Base-by-base conservation (phyloP, 2,797 vertebrate genomes). In the Glyptemys insculpta region DNA sequence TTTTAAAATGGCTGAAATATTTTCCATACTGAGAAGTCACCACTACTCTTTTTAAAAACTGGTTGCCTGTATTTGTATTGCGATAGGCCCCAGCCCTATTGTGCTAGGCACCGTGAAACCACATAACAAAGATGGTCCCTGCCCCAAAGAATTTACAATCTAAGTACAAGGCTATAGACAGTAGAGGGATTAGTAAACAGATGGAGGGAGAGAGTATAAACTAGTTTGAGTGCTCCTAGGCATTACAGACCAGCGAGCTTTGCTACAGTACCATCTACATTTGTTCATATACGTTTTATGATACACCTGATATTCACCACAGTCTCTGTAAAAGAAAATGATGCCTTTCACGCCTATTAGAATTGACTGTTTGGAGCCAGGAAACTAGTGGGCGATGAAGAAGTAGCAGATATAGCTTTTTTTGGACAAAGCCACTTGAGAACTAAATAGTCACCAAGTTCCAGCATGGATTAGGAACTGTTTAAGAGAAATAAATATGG, bases 151-250 rank as follows among this genome's bases (percentile, higher is more conserved):
- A 87, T 81, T 91, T 93, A 93, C 94, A 94, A 89, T 86, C 68
- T 94, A 89, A 94, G 87, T 90, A 87, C 94, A 94, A 96, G 57
- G 53, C 87, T 59, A 31, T 29, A 59, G 95, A 96, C 44, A 76
- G 89, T 90, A 95, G 95, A 95, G 95, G 92, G 95, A 93, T 31
- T 92, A 96, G 81, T 85, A 96, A 95, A 94, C 50, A 95, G 90
- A 93, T 87, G 90, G 92, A 91, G 37, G 79, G 85, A 87, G 87
- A 79, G 56, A 92, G 88, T 93, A 92, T 80, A 94, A 92, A 94
- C 27, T 85, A 83, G 76, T 85, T 79, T 91, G 79, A 92, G 85
- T 86, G 80, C 5, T 9, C 27, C 27, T 59, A 59, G 27, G 27
- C 57, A 59, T 59, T 59, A 59, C 27, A 59, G 25, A 59, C 57